Evolutionary conservation across 2,113 vertebrate genomes (phyloP).

Genomic region (Naja naja): DNA sequence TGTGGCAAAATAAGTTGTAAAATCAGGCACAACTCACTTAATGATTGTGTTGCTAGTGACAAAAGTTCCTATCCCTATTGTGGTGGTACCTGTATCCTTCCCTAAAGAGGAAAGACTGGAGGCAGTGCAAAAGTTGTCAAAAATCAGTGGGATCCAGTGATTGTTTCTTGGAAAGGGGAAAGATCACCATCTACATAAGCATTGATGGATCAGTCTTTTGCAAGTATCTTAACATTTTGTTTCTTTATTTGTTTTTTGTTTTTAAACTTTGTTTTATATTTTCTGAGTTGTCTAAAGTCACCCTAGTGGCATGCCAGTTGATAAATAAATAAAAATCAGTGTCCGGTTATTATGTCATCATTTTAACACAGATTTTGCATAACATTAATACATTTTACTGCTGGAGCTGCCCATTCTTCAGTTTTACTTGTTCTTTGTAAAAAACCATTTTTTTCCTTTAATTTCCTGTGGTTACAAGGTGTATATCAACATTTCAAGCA

Average conservation of each 20-base stretch:
- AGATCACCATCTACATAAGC: neutral
- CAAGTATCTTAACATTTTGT: neutral
- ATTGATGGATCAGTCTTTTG: neutral
- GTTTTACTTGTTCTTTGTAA: neutral
- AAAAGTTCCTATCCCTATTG: neutral
- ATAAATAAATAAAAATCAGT: neutral
- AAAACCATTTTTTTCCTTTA: neutral
- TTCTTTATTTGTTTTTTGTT: neutral
- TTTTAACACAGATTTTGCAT: neutral
- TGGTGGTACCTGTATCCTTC: neutral
- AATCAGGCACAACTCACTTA: neutral
- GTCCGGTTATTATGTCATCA: neutral
- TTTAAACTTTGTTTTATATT: neutral
- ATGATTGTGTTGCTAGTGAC: neutral
- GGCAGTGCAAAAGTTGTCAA: neutral
- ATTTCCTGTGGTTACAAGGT: slow-evolving; percentile 6
- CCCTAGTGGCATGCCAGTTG: neutral
- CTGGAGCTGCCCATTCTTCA: neutral
- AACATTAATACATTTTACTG: neutral
- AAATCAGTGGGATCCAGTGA: neutral
- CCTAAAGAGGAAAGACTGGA: neutral
- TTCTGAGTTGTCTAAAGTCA: neutral
- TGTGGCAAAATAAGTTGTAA: neutral
- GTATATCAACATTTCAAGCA: slow-evolving; percentile 23
- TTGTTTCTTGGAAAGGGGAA: neutral